Evolutionary conservation across 2,113 vertebrate genomes (phyloP), one percentile per base, ranked within the genome.

Genomic region (Brachypodius melanocephalos): DNA sequence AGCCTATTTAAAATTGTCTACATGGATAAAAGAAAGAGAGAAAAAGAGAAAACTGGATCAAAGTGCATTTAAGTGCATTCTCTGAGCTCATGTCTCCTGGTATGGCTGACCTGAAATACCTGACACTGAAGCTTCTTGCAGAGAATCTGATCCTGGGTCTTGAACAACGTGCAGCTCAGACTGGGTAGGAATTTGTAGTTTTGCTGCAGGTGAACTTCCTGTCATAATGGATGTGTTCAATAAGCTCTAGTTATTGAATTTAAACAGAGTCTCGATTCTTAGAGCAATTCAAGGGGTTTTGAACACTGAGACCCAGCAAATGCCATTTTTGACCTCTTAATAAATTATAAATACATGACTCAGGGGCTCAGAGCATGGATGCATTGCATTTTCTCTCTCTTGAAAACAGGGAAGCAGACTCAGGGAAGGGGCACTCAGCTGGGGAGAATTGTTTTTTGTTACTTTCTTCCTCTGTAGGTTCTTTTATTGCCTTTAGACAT

Each of bases 161-260:
- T n/a, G 19, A 46, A 55, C 38, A 72, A 91, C 4, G 13, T 38
- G 20, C 36, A 55, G 54, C 55, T 51, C 24, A 71, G 20, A 11
- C 14, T 17, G 45, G 12, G 6, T 21, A 67, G 43, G 68, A 96
- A 74, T 90, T 59, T 57, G 43, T 66, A 77, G 59, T 77, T 94
- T 93, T 78, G 78, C 94, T 14, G 6, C 85, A 77, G 85, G 91
- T 96, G 42, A 90, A 81, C 67, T 79, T 94, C 48, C 48, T 20
- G 2, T 73, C 82, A 32, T 93, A 96, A 96, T 85, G 63, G 75
- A 94, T 94, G 91, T 36, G 88, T 96, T 96, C 93, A 97, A 67
- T 95, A 94, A 90, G 36, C 48, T 80, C 57, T 63, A 85, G 74
- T 80, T 94, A 74, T 74, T 93, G 82, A 93, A 94, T 91, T 91